Evolutionary conservation across 2,113 vertebrate species (phyloP).

Genomic region (Asarcornis scutulata): DNA sequence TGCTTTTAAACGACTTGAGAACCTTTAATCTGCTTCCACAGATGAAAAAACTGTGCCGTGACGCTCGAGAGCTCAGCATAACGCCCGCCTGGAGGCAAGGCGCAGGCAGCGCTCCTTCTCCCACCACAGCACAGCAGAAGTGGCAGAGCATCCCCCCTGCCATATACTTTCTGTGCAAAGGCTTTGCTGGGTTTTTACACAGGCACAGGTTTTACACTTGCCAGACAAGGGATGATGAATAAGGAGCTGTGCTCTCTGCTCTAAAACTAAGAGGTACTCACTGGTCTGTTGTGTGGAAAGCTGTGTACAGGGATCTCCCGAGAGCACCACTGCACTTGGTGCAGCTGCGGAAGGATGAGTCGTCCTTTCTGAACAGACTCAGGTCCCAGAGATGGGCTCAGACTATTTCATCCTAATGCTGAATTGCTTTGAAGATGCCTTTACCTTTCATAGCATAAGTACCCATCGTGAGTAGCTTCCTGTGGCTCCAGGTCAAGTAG

Average conservation of each 20-base stretch:
- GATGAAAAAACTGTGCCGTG: background rate
- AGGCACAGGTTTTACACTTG: background rate
- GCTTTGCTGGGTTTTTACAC: background rate
- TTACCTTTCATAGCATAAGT: background rate
- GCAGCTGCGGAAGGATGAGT: background rate
- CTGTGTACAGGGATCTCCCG: background rate
- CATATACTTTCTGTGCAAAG: background rate
- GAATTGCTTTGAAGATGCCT: background rate
- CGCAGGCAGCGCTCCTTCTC: background rate
- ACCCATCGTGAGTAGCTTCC: background rate
- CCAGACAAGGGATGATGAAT: background rate
- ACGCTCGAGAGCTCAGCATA: background rate
- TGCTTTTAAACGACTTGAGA: background rate
- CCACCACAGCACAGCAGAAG: background rate
- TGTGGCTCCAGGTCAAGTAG: background rate
- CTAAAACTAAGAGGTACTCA: background rate
- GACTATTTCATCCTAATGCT: background rate
- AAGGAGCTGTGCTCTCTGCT: background rate
- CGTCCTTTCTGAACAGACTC: background rate
- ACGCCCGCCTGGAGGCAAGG: background rate
- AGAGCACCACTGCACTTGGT: background rate
- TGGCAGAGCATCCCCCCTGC: background rate
- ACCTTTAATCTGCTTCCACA: background rate
- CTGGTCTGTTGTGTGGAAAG: background rate
- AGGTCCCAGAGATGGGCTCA: fast-evolving